Percentiles rank a stretch among this genome's conserved stretches.
Evolutionary conservation across 1,140 invertebrate genomes (phyloP).

Genomic region (Diorhabda elongata): DNA sequence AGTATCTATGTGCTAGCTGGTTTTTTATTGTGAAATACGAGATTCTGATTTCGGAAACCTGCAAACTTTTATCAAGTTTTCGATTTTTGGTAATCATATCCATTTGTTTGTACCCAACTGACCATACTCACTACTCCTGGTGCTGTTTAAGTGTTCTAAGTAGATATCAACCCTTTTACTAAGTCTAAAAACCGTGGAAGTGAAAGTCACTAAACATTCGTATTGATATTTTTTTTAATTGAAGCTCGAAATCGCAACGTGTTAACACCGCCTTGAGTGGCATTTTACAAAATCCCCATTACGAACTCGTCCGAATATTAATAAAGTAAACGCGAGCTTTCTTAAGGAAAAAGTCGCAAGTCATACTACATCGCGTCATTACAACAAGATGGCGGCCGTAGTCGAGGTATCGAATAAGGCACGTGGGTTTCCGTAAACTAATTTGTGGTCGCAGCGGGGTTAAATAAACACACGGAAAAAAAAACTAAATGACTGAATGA

Average conservation of each 20-base stretch:
- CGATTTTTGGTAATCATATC: no score
- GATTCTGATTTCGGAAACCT: no score
- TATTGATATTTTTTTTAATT: no score
- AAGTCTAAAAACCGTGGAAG: neutral
- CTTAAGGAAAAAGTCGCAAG: neutral
- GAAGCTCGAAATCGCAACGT: neutral
- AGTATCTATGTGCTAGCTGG: no score
- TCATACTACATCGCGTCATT: slow-evolving; percentile 9
- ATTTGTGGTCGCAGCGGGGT: slow-evolving; percentile 62
- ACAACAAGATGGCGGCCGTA: slow-evolving; percentile 7
- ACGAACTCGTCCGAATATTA: slow-evolving; percentile 12
- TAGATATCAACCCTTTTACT: no score
- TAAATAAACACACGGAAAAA: slow-evolving; percentile 56
- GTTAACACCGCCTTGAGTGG: slow-evolving; percentile 8
- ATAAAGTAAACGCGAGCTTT: slow-evolving; percentile 9
- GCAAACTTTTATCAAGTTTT: no score
- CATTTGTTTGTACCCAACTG: no score
- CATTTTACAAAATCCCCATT: slow-evolving; percentile 3
- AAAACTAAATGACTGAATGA: slow-evolving; percentile 60
- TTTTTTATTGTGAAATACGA: no score
- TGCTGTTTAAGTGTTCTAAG: no score
- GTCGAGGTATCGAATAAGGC: slow-evolving; percentile 19
- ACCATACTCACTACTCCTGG: no score
- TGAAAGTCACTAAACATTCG: slow-evolving; percentile 3
- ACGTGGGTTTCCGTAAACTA: slow-evolving; percentile 51